These are phyloP conservation scores for Thamnaconus septentrionalis DNA, from an alignment of 2,113 vertebrate genomes.

Conservation along the genomic window DNA sequence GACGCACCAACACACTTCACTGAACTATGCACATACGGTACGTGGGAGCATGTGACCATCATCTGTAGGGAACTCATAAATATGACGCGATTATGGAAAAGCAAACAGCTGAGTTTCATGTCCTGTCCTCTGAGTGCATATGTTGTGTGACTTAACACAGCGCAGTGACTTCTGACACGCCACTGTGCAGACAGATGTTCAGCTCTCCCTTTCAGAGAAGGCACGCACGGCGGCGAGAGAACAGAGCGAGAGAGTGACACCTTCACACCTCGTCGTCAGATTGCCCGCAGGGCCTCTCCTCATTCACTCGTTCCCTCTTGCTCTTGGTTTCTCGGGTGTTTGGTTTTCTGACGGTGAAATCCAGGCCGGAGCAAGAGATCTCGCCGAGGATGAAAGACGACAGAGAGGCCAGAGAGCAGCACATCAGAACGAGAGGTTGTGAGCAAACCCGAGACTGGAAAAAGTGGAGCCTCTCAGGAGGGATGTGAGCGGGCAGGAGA, in stretches of 20 bases:
- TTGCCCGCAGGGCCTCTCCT: constrained; percentile 50
- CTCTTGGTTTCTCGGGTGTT: constrained; percentile 46
- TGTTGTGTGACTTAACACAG: constrained; percentile 55
- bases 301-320: constrained; percentile 26
- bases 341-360: constrained; percentile 69
- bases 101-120: constrained; percentile 40
- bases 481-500: constrained; percentile 20
- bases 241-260: constrained; percentile 58
- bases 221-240: constrained; percentile 26
- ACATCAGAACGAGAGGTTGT: constrained; percentile 9
- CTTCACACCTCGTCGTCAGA: constrained; percentile 67
- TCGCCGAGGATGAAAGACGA: constrained; percentile 56
- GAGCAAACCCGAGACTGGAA: constrained; percentile 42
- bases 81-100: constrained; percentile 51
- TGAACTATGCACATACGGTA: neutral
- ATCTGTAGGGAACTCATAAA: constrained; percentile 35
- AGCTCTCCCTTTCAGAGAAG: constrained; percentile 33
- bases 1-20: neutral
- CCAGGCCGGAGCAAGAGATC: constrained; percentile 38
- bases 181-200: constrained; percentile 39
- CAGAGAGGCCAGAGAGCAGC: constrained; percentile 14
- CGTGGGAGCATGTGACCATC: constrained; percentile 18
- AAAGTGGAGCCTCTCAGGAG: constrained; percentile 22
- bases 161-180: constrained; percentile 64
- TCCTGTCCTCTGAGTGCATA: constrained; percentile 41